phyloP scores from a whole-genome alignment of 53 echinoderm and acorn worm genomes.

The Mesocentrotus franciscanus region DNA sequence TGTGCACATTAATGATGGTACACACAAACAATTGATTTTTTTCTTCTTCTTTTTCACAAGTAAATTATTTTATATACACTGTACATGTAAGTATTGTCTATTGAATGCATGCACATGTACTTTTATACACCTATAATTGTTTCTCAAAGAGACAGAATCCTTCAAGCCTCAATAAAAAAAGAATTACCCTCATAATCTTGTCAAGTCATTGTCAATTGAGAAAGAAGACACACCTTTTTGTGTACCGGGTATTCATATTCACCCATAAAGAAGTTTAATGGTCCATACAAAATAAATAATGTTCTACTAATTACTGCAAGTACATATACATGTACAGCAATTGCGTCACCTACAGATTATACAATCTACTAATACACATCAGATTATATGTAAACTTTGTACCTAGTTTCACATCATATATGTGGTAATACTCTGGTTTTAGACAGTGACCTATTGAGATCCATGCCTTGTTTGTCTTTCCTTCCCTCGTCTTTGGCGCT shows the following conservation, averaged over 20 bases:
- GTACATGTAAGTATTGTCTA: too few relatives aligned
- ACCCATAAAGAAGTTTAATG: not conserved
- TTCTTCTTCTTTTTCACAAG: too few relatives aligned
- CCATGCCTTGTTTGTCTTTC: constrained; percentile 29
- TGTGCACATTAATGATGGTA: too few relatives aligned
- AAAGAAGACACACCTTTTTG: too few relatives aligned
- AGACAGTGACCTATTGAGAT: constrained; percentile 22
- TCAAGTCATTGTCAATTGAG: too few relatives aligned
- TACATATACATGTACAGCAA: not conserved
- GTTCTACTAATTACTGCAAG: not conserved
- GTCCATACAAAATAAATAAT: not conserved
- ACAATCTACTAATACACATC: not conserved
- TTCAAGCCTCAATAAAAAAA: too few relatives aligned
- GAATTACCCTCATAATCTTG: too few relatives aligned
- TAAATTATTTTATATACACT: too few relatives aligned
- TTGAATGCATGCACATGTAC: not conserved
- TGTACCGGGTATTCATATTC: not conserved
- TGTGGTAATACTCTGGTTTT: not conserved
- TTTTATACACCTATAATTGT: too few relatives aligned
- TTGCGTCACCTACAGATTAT: not conserved
- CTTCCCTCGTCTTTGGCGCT: not conserved
- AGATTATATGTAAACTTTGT: not conserved
- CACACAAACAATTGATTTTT: too few relatives aligned
- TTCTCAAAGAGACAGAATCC: too few relatives aligned
- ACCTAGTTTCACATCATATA: not conserved